Evolutionary conservation across 2,888 invertebrate genomes (phyloP).

Genomic region (Eretmocerus hayati): DNA sequence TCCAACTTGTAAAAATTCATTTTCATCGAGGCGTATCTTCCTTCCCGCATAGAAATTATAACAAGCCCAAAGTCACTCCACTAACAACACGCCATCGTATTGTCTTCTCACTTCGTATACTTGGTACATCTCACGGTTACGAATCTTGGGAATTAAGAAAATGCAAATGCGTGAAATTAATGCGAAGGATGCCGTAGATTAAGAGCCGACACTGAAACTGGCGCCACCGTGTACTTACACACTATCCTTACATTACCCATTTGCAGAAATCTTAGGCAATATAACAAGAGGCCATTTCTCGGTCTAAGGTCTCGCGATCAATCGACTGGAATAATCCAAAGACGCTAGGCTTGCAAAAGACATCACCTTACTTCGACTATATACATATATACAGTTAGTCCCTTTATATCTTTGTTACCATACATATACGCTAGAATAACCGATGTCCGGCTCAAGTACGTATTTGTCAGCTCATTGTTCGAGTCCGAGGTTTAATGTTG

Average conservation of each 20-base stretch:
- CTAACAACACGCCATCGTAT: too few relatives aligned
- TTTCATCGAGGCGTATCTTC: too few relatives aligned
- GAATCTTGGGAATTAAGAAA: too few relatives aligned
- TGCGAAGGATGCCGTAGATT: neutral
- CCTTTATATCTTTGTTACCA: neutral
- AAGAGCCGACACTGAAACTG: neutral
- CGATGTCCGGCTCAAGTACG: constrained; percentile 39
- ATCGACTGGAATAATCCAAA: constrained; percentile 21
- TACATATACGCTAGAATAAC: constrained; percentile 27
- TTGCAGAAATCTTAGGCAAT: too few relatives aligned
- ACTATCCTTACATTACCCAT: too few relatives aligned
- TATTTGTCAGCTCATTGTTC: constrained; percentile 46
- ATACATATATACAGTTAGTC: neutral
- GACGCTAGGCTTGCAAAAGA: constrained; percentile 6
- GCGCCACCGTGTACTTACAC: too few relatives aligned
- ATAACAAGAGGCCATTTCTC: constrained; percentile 14
- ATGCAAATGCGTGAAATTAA: constrained; percentile 16
- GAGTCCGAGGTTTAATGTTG: constrained; percentile 44
- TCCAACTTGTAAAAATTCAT: too few relatives aligned
- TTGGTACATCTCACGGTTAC: too few relatives aligned
- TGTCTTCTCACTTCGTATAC: too few relatives aligned
- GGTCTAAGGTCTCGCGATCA: too few relatives aligned
- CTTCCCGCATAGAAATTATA: too few relatives aligned
- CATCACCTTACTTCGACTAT: constrained; percentile 6
- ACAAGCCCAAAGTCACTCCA: too few relatives aligned